Base-by-base conservation (phyloP, 2,888 invertebrate species). In the Galerucella nymphaeae region DNA sequence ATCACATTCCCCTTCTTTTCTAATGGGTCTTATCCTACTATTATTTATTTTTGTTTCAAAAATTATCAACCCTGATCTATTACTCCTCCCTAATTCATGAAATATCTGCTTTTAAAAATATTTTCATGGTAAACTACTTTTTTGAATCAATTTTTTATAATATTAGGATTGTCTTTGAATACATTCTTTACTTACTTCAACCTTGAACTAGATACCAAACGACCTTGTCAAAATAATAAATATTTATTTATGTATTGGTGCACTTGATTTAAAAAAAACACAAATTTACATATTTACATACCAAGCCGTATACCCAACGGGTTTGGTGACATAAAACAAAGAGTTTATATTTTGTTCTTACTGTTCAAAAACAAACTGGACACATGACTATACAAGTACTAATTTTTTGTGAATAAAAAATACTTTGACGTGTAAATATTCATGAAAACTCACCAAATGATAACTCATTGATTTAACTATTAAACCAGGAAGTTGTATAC, bases 221-320 rank as follows among this genome's bases (percentile, higher is more conserved):
- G 53, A 53, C 53, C 53, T 53, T 53, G 53, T 53, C 53, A 53
- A 53, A 45, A 53, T 53, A 53, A 53, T 53, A 53, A 53, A 53
- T 18, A 53, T 2, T 53, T 48, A 48, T 48, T 14, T 45, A 14
- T 45, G 13, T 48, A 48, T 48, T 14, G 48, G 48, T 48, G 48
- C 48, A n/a, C 48, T 48, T 48, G 48, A 48, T n/a, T n/a, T 48
- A n/a, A 48, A n/a, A 48, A 48, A 48, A 48, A 48, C n/a, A 48
- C 5, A n/a, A 14, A 48, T 48, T 48, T 48, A 48, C 48, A 48
- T 48, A 48, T n/a, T n/a, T 2, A n/a, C 48, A 48, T 48, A 48
- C 48, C 48, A 48, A n/a, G n/a, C 48, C 13, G 10, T 45, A 45
- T 45, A 14, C 0, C 13, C 48, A 48, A 48, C 48, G 14, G n/a